Evolutionary conservation across 2,113 vertebrate species (phyloP), one percentile per base, ranked within the genome.

Genomic region (Laticauda laticaudata): DNA sequence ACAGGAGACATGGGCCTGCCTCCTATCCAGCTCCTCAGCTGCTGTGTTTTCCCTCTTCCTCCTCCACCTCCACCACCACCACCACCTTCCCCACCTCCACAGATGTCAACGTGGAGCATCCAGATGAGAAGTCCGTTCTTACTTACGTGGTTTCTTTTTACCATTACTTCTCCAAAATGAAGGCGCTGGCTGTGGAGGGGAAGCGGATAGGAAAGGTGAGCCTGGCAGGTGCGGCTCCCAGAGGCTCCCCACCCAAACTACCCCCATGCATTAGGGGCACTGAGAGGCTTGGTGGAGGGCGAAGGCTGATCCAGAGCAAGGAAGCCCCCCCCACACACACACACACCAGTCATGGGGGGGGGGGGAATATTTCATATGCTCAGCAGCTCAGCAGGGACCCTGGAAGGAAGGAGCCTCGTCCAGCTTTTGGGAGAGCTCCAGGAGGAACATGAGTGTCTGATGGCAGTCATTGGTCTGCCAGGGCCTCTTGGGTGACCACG

Each of bases 141-240:
- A 99, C 99, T 11, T 99, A 99, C 0, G 99, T 99, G 61, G 99
- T 99, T 14, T 98, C 99, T 57, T 99, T 98, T 97, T 99, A 99
- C 96, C 99, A 99, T 95, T 99, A 99, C 95, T 99, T 99, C 98
- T 99, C 99, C 95, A 99, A 99, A 97, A 99, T 99, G 99, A 99
- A 99, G 97, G 99, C 99, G 4, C 97, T 99, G 95, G 99, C 99
- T 0, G 99, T 99, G 94, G 99, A 99, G 93, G 99, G 99, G 88
- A 99, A 99, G 95, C 97, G 99, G 75, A 98, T 99, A 0, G 99
- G 99, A 92, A 99, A 99, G 99, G 99, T 99, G 96, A 64, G 94
- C 0, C 10, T 12, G 45, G 87, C 12, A 21, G 26, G 23, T 2
- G 6, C 10, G 0, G 29, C 39, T 26, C 24, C 24, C 20, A 12